Evolutionary conservation across 2,888 invertebrate genomes (phyloP).

Genomic region (Ichneumoninae sp.): DNA sequence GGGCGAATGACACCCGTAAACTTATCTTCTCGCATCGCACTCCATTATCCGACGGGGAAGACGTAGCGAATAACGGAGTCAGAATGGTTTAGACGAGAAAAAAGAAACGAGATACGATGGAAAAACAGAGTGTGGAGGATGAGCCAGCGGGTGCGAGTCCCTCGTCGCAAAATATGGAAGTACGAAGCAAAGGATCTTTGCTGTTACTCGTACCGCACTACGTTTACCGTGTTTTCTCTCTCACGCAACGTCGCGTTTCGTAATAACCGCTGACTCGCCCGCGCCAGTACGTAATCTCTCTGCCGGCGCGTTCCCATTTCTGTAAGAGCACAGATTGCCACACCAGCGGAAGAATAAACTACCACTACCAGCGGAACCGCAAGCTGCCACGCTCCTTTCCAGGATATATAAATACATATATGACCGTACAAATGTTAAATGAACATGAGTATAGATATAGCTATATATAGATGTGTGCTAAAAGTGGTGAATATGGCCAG

Average conservation of each 20-base stretch:
- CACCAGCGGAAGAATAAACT: conserved; percentile 31
- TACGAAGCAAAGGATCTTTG: conserved; percentile 52
- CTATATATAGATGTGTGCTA: not conserved
- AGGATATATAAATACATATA: conserved; percentile 4
- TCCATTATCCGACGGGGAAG: conserved; percentile 56
- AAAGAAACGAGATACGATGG: conserved; percentile 7
- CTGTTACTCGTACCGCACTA: conserved; percentile 19
- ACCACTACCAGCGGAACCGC: conserved; percentile 41
- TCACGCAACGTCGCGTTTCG: conserved; percentile 70
- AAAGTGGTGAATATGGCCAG: too few species aligned
- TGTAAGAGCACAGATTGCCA: conserved; percentile 23
- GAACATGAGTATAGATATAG: not conserved
- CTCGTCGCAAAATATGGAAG: conserved; percentile 54
- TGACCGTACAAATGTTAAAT: not conserved
- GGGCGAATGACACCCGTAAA: conserved; percentile 43
- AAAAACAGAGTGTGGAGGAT: conserved; percentile 32
- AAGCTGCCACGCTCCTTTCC: conserved; percentile 5
- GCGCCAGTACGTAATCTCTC: conserved; percentile 63
- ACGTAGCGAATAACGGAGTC: conserved; percentile 29
- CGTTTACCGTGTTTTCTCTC: conserved; percentile 58
- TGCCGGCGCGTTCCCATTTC: conserved; percentile 48
- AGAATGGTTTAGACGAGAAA: not conserved
- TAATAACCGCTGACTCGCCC: conserved; percentile 69
- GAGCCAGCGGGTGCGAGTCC: conserved; percentile 50
- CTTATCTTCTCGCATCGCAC: conserved; percentile 57